Evolutionary conservation across 2,888 invertebrate species (phyloP), one percentile per base, ranked within the genome.

Genomic region (Fragum whitleyi): DNA sequence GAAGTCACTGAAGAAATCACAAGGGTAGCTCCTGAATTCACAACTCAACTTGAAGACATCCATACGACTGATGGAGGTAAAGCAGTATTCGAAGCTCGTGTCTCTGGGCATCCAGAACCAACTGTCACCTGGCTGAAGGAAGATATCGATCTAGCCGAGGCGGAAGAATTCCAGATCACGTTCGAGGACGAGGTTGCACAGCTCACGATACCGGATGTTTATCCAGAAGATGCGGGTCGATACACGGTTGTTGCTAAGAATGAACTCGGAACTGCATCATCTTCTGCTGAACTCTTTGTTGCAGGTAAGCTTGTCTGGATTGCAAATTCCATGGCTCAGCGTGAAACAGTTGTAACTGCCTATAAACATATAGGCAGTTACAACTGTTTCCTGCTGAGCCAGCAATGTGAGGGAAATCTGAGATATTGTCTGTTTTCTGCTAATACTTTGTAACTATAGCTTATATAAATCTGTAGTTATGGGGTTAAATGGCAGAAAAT

Each of bases 71-170:
- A 93, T 77, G 93, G 93, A 9, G 88, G 88, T 14, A 83, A 88
- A 39, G 92, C 90, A n/a, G 77, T 81, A 1, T 87, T 94, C 16
- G 90, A 91, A 68, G 93, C 94, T 81, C 84, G 90, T 42, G 90
- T 94, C 42, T 84, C 88, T 7, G 94, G 94, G 9, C 87, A 88
- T 51, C 94, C 95, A 2, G 86, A 87, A 39, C 94, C 94, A 19
- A 91, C 91, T 14, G 87, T 99, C 87, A 95, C 95, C 14, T 99
- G 98, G 98, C 96, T 95, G 92, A 97, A 97, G 93, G 96, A 98
- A 91, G 96, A 96, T 28, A 88, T 95, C 65, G 95, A 96, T 83
- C 94, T 97, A 19, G 90, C 92, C 59, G 89, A 92, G 16, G 90
- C 95, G 36, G 95, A 96, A n/a, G 96, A 96, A 80, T 95, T 96